A percentile compares a stretch with the other conserved stretches of the same genome.
These are phyloP conservation scores for Cephus nigrinus DNA, from an alignment of 2,888 invertebrate genomes.

Conservation along the genomic window DNA sequence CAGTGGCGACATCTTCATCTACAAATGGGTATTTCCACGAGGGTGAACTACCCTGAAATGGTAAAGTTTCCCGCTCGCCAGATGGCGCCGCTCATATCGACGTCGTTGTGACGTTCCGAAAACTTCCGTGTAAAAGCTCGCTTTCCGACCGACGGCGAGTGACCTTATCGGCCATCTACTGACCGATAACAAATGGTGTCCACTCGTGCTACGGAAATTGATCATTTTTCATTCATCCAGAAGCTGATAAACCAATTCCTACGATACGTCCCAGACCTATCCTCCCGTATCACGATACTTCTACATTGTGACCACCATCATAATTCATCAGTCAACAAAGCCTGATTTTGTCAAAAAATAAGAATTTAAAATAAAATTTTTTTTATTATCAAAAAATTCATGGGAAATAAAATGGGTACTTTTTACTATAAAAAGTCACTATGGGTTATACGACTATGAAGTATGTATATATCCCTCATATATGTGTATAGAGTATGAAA, in stretches of 20 bases:
- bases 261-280: neutral
- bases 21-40: slow-evolving; percentile 27
- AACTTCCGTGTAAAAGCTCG: neutral
- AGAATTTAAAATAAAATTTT: neutral
- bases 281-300: neutral
- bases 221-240: slow-evolving; percentile 1
- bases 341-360: neutral
- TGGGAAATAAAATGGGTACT: neutral
- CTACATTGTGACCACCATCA: neutral
- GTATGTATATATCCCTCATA: no score
- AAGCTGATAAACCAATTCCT: neutral
- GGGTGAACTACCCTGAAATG: slow-evolving; percentile 21
- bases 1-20: slow-evolving; percentile 39
- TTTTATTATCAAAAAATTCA: neutral
- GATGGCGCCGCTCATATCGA: slow-evolving; percentile 37
- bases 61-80: slow-evolving; percentile 32
- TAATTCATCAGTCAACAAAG: neutral
- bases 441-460: no score
- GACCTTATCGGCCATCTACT: slow-evolving; percentile 18
- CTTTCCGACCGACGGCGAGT: slow-evolving; percentile 33
- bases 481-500: neutral
- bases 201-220: slow-evolving; percentile 1
- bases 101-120: slow-evolving; percentile 8
- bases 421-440: neutral
- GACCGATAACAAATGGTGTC: slow-evolving; percentile 6